A percentile compares a stretch with the other conserved stretches of the same genome.
Conservation (phyloP, 2,888 invertebrate species). For the Endotricha flammealis region DNA sequence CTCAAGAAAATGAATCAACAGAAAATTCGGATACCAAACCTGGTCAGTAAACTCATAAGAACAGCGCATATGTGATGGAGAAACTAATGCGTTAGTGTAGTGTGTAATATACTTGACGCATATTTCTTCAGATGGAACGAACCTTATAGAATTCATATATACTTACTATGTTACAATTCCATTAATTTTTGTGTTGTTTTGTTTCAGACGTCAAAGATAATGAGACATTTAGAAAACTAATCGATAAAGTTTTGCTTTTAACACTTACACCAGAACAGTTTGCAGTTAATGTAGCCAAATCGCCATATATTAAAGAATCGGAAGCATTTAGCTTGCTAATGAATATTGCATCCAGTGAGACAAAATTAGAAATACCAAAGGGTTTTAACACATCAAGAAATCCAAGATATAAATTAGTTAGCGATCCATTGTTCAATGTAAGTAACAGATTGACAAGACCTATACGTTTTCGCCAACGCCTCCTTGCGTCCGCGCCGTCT, state of each 20-base stretch:
- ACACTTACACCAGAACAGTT: conserved; percentile 3
- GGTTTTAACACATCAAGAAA: conserved; percentile 1
- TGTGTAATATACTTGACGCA: too few species aligned
- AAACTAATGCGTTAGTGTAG: too few species aligned
- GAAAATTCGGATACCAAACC: not conserved
- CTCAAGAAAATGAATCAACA: not conserved
- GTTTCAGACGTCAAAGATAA: not conserved
- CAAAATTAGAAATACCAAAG: conserved; percentile 1
- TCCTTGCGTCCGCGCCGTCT: too few species aligned
- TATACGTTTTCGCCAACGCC: too few species aligned
- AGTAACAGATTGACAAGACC: too few species aligned
- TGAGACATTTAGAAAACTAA: not conserved
- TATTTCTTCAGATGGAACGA: too few species aligned
- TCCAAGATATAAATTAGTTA: conserved; percentile 1
- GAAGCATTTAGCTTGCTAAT: conserved; percentile 3
- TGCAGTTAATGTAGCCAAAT: not conserved
- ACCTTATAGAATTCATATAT: too few species aligned
- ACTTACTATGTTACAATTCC: too few species aligned
- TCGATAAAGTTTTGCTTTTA: conserved; percentile 1
- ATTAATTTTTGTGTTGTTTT: too few species aligned
- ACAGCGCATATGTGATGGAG: too few species aligned
- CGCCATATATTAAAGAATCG: not conserved
- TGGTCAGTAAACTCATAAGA: too few species aligned
- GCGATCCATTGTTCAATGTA: conserved; percentile 1
- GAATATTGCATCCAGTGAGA: conserved; percentile 3